Base-by-base conservation (phyloP, 2,113 vertebrate genomes). In the Uria lomvia region DNA sequence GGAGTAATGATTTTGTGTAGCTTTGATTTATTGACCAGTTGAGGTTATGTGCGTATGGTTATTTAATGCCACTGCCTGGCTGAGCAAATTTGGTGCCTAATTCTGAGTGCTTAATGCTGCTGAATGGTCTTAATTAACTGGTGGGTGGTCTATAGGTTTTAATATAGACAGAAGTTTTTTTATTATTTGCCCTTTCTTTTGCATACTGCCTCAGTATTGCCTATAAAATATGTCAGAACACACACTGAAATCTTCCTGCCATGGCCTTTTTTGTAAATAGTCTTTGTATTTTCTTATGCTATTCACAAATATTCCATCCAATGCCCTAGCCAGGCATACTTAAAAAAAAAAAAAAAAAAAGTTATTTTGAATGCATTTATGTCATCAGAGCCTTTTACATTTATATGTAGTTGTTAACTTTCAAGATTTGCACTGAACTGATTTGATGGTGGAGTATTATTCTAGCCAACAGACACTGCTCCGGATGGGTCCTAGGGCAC, bases 1-100 rank as follows among this genome's bases (percentile, higher is more conserved):
- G 42, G 34, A 85, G 58, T 70, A 96, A 86, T 58, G 74, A 89
- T 87, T 96, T 94, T 91, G 84, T 67, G 70, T 67, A 63, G 66
- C 59, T 94, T 92, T 93, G 81, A 96, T 95, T 92, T 91, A 95
- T 92, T 62, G 87, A 70, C 50, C 55, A 59, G 80, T 36, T 77
- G 67, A 82, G 62, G 59, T 86, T 73, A 77, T 30, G 47, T 73
- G n/a, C 26, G 23, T 40, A 82, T 67, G 29, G 79, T 62, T 94
- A 76, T 82, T 95, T 88, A 91, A 95, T 19, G 70, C n/a, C 66
- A 65, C 62, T 88, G 89, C 50, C 63, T 94, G 68, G 38, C 62
- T 90, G 71, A 94, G 70, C 34, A 94, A 65, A 95, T 91, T 36
- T 85, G 70, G 73, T 85, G 55, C 45, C 53, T 79, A 78, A 72